Evolutionary conservation across 2,113 vertebrate genomes (phyloP).

Genomic region (Tragulus kanchil): DNA sequence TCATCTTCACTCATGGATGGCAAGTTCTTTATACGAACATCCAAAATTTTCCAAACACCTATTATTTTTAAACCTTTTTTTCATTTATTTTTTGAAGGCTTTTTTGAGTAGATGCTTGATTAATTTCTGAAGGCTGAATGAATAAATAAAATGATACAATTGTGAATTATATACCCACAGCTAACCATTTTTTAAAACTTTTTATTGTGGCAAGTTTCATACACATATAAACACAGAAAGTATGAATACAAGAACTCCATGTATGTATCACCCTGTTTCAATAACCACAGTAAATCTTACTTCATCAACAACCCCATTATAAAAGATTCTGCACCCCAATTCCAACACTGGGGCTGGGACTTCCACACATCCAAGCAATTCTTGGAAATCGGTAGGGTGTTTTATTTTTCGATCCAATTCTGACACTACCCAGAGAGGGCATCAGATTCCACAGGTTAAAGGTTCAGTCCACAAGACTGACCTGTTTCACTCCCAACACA

Average conservation of each 20-base stretch:
- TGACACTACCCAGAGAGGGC: not conserved
- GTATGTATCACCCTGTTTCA: not conserved
- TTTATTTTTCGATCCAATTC: not conserved
- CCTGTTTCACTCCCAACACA: not conserved
- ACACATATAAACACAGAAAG: not conserved
- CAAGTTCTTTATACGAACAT: not conserved
- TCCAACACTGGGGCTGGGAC: not conserved
- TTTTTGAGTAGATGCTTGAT: not conserved
- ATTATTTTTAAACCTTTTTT: not conserved
- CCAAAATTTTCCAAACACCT: not conserved
- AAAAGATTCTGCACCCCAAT: not conserved
- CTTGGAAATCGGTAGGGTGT: not conserved
- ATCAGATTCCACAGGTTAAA: not conserved
- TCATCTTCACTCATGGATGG: not conserved
- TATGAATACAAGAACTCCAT: not conserved
- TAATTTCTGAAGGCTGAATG: not conserved
- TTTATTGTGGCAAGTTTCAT: not conserved
- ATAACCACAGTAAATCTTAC: not conserved
- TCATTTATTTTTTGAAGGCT: no score
- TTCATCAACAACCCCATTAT: not conserved
- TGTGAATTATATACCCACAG: not conserved
- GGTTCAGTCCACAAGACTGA: not conserved
- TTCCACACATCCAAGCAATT: not conserved
- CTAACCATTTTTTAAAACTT: not conserved
- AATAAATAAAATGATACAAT: not conserved